Conservation (phyloP, 2,797 vertebrate genomes). For the Astyanax mexicanus region DNA sequence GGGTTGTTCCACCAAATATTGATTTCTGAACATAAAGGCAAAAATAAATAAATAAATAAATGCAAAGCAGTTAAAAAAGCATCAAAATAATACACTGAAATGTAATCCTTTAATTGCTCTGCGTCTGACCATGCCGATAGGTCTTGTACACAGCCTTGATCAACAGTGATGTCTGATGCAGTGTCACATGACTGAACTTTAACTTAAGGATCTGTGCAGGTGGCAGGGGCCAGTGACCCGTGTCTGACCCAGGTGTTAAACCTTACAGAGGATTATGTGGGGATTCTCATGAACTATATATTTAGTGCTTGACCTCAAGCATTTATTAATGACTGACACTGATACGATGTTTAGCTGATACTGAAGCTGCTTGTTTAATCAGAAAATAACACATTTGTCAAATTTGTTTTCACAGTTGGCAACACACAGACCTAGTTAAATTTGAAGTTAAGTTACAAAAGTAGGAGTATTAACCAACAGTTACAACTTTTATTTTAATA, state of each 20-base stretch:
- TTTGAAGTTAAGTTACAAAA: too few species aligned
- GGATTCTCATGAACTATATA: not conserved
- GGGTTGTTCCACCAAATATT: too few species aligned
- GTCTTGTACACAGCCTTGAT: constrained; percentile 20
- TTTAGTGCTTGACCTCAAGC: constrained; percentile 23
- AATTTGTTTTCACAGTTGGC: not conserved
- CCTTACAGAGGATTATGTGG: not conserved
- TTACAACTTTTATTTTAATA: too few species aligned
- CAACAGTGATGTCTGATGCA: constrained; percentile 17
- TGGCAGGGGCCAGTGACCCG: constrained; percentile 1
- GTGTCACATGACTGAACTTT: constrained; percentile 17
- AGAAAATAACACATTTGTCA: not conserved
- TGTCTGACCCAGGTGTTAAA: not conserved
- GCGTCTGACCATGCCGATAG: too few species aligned
- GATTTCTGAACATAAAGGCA: too few species aligned
- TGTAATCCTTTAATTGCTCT: too few species aligned
- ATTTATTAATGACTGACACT: constrained; percentile 51
- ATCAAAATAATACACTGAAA: too few species aligned
- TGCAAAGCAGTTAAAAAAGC: too few species aligned
- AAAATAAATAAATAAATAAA: too few species aligned
- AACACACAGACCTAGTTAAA: not conserved
- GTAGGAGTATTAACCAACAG: too few species aligned
- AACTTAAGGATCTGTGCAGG: not conserved
- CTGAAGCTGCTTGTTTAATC: not conserved
- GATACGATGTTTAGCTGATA: constrained; percentile 57